Base-by-base conservation (phyloP, 2,113 vertebrate genomes). In the Phyllopteryx taeniolatus region DNA sequence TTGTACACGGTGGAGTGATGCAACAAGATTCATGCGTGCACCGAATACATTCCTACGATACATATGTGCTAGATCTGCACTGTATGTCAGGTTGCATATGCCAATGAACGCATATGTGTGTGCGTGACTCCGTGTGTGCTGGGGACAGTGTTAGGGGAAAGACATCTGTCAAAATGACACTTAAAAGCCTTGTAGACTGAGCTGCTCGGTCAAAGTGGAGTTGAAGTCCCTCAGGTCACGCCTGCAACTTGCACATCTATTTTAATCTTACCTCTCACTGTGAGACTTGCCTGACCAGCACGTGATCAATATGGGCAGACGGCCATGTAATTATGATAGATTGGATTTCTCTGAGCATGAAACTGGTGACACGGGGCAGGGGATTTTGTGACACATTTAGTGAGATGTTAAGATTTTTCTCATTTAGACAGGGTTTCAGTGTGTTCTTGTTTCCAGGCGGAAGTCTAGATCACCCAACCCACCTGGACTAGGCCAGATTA, bases 251-350 rank as follows among this genome's bases (percentile, higher is more conserved):
- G 62, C 76, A 89, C 90, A 90, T 90, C 89, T 90, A 86, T 90
- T 90, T 88, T 86, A 87, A 90, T 91, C 90, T 59, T 4, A 15
- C 82, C 66, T 81, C 81, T 86, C 84, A 79, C 84, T 87, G 89
- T 88, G 87, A 85, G 84, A 82, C 82, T 77, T 85, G 87, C 83
- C 85, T 81, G 87, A 85, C 84, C 89, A 89, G 88, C 89, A 84
- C 82, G 82, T 89, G 89, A 91, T 91, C 89, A 89, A 91, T 91
- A 89, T 66, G 83, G 70, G 87, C 89, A 88, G 86, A 79, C 87
- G 71, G 83, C 79, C 87, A 84, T 89, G 83, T 90, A 90, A 91
- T 90, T 88, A 90, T 90, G 90, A 91, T 88, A 83, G 85, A 91
- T 90, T 79, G 86, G 80, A 86, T 90, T 90, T 87, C 81, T 81